phyloP scores from a whole-genome alignment of 2,888 invertebrate species.

The Choreutis nemorana region DNA sequence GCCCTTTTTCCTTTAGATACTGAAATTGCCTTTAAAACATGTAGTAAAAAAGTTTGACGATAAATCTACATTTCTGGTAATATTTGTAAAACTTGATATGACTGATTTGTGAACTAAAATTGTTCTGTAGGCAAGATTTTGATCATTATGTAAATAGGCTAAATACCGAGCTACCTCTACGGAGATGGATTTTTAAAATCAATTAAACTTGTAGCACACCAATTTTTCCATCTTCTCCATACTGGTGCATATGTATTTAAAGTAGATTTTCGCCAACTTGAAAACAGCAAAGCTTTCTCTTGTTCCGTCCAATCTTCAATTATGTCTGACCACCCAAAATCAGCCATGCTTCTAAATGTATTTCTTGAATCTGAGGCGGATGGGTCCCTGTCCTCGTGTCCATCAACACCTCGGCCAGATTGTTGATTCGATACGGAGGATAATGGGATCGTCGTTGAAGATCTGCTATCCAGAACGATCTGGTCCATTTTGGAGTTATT shows the following conservation, averaged over 20 bases:
- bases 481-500: conserved; percentile 17
- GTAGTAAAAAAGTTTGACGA: conserved; percentile 9
- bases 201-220: conserved; percentile 5
- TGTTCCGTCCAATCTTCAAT: conserved; percentile 11
- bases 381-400: conserved; percentile 9
- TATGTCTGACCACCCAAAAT: conserved; percentile 15
- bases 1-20: conserved; percentile 1
- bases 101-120: conserved; percentile 9
- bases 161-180: conserved; percentile 10
- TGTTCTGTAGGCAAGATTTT: conserved; percentile 5
- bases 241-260: conserved; percentile 10
- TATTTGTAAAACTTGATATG: conserved; percentile 7
- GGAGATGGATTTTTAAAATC: conserved; percentile 7
- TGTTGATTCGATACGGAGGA: conserved; percentile 3
- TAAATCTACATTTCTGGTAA: conserved; percentile 3
- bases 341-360: conserved; percentile 17
- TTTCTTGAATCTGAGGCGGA: conserved; percentile 11
- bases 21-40: conserved; percentile 10
- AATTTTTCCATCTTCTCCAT: conserved; percentile 8
- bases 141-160: conserved; percentile 7
- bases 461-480: conserved; percentile 15
- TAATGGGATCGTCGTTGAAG: conserved; percentile 9
- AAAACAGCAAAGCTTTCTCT: conserved; percentile 7
- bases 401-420: conserved; percentile 6
- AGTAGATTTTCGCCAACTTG: conserved; percentile 9